Evolutionary conservation across 2,113 vertebrate species (phyloP).

Genomic region (Glareola pratincola): DNA sequence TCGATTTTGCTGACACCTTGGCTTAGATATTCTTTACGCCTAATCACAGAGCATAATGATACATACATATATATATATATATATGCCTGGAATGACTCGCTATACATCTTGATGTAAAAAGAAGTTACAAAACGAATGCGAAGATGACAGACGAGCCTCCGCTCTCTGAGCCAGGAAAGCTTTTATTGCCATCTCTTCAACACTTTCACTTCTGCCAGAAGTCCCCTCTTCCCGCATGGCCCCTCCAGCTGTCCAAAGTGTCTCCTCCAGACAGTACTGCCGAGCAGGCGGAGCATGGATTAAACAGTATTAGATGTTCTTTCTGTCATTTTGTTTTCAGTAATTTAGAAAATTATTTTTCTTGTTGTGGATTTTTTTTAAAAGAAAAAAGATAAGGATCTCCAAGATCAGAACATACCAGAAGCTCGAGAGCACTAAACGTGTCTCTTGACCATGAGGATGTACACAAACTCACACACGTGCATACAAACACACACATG

Average conservation of each 20-base stretch:
- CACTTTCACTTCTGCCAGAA: slow-evolving; percentile 31
- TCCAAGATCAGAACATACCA: neutral
- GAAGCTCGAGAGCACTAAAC: neutral
- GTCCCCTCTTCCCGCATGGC: neutral
- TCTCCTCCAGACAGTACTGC: slow-evolving; percentile 14
- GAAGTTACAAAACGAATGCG: neutral
- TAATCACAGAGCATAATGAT: neutral
- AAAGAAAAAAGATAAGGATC: neutral
- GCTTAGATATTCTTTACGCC: neutral
- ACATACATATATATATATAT: neutral
- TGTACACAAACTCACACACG: neutral
- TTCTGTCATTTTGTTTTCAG: neutral
- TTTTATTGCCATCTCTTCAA: neutral
- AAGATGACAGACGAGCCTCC: neutral
- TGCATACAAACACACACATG: neutral
- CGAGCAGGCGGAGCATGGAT: neutral
- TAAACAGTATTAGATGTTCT: neutral
- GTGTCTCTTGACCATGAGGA: neutral
- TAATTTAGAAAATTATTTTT: neutral
- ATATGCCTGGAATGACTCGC: neutral
- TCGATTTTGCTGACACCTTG: neutral
- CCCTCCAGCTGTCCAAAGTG: slow-evolving; percentile 34
- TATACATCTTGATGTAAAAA: neutral
- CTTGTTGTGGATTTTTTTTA: neutral
- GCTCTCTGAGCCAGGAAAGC: neutral